Percentiles rank a stretch among this genome's conserved stretches.
Evolutionary conservation across 2,113 vertebrate species (phyloP).

Genomic region (Dasypus novemcinctus): DNA sequence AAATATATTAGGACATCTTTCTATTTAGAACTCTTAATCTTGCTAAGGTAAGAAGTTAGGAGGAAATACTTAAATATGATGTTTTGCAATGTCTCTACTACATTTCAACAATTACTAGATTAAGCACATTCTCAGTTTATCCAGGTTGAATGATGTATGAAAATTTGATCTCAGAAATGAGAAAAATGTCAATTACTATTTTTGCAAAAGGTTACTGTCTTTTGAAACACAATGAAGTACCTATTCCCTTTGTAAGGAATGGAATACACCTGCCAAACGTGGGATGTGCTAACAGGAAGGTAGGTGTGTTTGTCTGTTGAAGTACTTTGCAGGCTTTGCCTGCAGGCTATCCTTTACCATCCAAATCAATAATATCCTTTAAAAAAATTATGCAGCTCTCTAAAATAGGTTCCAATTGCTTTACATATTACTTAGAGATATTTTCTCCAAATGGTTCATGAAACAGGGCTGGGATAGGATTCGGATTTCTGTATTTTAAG

Average conservation of each 20-base stretch:
- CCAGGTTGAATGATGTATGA: slow-evolving; percentile 72
- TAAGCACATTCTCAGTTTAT: slow-evolving; percentile 70
- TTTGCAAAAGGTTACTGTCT: slow-evolving; percentile 60
- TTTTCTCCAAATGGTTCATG: not conserved
- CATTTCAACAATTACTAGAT: slow-evolving; percentile 66
- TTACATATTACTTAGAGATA: not conserved
- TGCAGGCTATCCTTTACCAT: slow-evolving; percentile 42
- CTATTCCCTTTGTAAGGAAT: slow-evolving; percentile 61
- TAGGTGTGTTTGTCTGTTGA: not conserved
- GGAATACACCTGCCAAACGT: slow-evolving; percentile 41
- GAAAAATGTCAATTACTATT: slow-evolving; percentile 70
- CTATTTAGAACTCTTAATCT: not conserved
- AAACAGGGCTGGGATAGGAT: not conserved
- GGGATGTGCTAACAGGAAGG: slow-evolving; percentile 61
- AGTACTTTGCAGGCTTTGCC: slow-evolving; percentile 53
- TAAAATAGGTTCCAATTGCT: slow-evolving; percentile 10
- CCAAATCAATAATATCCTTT: slow-evolving; percentile 24
- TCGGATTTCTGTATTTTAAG: slow-evolving; percentile 20
- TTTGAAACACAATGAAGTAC: slow-evolving; percentile 67
- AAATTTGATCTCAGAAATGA: slow-evolving; percentile 75
- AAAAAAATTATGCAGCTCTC: slow-evolving; percentile 22
- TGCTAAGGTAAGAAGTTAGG: slow-evolving; percentile 49
- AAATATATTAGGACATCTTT: not conserved
- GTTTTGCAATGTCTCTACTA: slow-evolving; percentile 54
- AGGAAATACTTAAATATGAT: slow-evolving; percentile 69